Percentiles rank a stretch among this genome's conserved stretches.
Evolutionary conservation across 2,888 invertebrate genomes (phyloP).

Genomic region (Cataglyphis cursor): DNA sequence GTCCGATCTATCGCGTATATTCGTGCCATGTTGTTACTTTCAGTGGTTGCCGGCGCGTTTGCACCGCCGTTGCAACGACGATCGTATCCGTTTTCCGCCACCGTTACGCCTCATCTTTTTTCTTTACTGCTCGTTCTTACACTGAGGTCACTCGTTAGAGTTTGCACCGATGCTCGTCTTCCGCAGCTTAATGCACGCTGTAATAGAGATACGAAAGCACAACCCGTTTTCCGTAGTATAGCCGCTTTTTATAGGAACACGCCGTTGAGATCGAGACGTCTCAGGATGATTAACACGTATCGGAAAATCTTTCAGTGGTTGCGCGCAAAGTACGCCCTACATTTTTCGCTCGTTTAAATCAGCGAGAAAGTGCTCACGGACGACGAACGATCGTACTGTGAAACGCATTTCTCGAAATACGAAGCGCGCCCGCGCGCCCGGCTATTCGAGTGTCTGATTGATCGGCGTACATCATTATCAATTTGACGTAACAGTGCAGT

Average conservation of each 20-base stretch:
- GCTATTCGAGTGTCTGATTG: slow-evolving; percentile 28
- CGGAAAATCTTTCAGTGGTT: slow-evolving; percentile 16
- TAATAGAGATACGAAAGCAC: slow-evolving; percentile 64
- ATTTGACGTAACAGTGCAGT: slow-evolving; percentile 19
- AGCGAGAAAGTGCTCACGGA: neutral
- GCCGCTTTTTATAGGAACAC: neutral
- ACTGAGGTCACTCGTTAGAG: slow-evolving; percentile 70
- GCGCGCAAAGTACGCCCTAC: neutral
- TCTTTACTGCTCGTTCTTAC: slow-evolving; percentile 52
- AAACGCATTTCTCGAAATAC: slow-evolving; percentile 26
- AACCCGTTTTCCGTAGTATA: slow-evolving; percentile 29
- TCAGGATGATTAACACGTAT: slow-evolving; percentile 48
- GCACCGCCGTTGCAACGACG: slow-evolving; percentile 49
- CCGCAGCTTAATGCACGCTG: slow-evolving; percentile 68
- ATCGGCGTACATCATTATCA: slow-evolving; percentile 39
- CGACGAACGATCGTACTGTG: neutral
- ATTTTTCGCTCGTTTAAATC: slow-evolving; percentile 44
- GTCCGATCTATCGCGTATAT: slow-evolving; percentile 10
- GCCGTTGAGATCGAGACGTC: slow-evolving; percentile 28
- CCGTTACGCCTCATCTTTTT: slow-evolving; percentile 64
- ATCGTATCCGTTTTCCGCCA: slow-evolving; percentile 62
- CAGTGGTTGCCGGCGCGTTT: neutral
- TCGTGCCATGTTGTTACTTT: slow-evolving; percentile 35
- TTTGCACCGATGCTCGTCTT: slow-evolving; percentile 63
- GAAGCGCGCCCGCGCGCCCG: neutral